Evolutionary conservation across 2,113 vertebrate genomes (phyloP), one percentile per base, ranked within the genome.

Genomic region (Cynoglossus semilaevis): DNA sequence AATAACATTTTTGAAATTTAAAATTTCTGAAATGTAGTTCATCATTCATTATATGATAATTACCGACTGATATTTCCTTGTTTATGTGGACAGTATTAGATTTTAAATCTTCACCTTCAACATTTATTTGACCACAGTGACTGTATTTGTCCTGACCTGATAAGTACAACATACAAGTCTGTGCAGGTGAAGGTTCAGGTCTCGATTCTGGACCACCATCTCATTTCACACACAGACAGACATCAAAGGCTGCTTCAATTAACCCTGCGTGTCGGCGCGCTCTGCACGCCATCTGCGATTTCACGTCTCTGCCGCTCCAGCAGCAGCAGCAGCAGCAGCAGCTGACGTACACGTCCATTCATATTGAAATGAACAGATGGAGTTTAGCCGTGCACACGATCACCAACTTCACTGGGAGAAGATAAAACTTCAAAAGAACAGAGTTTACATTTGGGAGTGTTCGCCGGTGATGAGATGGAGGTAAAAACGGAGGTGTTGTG

Each of bases 361-460:
- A 89, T 90, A 90, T 90, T 90, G 74, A 91, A 91, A 89, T 88
- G 85, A 87, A 81, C 81, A 67, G 79, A 80, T 81, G 77, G 79
- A 84, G 77, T 79, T 76, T 79, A 74, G 76, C 82, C 69, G 63
- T 55, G 79, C 72, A 56, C 49, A 49, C 37, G 82, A 77, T 85
- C 57, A 63, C 81, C 82, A 70, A 84, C 78, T 68, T 67, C 65
- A 15, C 76, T 46, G 70, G 58, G 81, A 67, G 63, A 72, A 88
- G 84, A 88, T 88, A 82, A 84, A 85, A 89, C 87, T 90, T 91
- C 86, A 90, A 91, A 90, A 76, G 81, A 70, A 63, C 53, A 16
- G 42, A 47, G 74, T 80, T 79, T 45, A 56, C 66, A 77, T 61
- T 61, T 2, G 53, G 60, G 67, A 67, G 58, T 76, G 75, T 81